Evolutionary conservation across 1,140 invertebrate genomes (phyloP).

Genomic region (Saccostrea glomerata): DNA sequence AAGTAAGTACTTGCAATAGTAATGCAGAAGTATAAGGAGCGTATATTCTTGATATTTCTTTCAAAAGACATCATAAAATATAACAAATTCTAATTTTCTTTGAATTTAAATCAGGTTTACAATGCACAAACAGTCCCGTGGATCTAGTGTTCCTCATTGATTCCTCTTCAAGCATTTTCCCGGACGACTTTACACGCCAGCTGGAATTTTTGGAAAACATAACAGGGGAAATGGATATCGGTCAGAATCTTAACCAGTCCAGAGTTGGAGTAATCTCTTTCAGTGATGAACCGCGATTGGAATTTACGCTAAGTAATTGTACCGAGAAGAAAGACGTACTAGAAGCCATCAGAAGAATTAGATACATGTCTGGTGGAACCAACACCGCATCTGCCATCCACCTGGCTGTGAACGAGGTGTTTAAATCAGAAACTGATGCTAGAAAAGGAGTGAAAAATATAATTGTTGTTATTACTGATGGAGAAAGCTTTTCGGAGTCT

Average conservation of each 20-base stretch:
- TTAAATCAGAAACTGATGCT: slow-evolving; percentile 55
- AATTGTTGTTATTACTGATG: slow-evolving; percentile 71
- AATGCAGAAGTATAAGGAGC: background rate
- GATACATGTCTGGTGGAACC: slow-evolving; percentile 61
- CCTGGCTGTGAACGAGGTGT: slow-evolving; percentile 54
- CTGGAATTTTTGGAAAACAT: slow-evolving; percentile 67
- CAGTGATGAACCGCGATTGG: slow-evolving; percentile 47
- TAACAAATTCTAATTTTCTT: background rate
- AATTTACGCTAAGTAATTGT: slow-evolving; percentile 61
- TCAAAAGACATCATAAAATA: background rate
- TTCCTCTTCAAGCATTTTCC: slow-evolving; percentile 69
- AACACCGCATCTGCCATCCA: slow-evolving; percentile 63
- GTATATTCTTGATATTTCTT: background rate
- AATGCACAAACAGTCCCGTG: slow-evolving; percentile 54
- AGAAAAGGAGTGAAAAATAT: slow-evolving; percentile 57
- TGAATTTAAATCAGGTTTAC: background rate
- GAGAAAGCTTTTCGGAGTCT: slow-evolving; percentile 56
- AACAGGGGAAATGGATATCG: slow-evolving; percentile 61
- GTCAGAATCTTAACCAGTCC: slow-evolving; percentile 49
- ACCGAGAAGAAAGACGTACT: slow-evolving; percentile 33
- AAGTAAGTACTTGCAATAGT: background rate
- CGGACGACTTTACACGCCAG: slow-evolving; percentile 63
- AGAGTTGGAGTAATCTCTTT: slow-evolving; percentile 66
- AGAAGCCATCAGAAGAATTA: slow-evolving; percentile 53
- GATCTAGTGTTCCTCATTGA: slow-evolving; percentile 72